phyloP scores from a whole-genome alignment of 2,888 invertebrate genomes.

The Habrosyne pyritoides region DNA sequence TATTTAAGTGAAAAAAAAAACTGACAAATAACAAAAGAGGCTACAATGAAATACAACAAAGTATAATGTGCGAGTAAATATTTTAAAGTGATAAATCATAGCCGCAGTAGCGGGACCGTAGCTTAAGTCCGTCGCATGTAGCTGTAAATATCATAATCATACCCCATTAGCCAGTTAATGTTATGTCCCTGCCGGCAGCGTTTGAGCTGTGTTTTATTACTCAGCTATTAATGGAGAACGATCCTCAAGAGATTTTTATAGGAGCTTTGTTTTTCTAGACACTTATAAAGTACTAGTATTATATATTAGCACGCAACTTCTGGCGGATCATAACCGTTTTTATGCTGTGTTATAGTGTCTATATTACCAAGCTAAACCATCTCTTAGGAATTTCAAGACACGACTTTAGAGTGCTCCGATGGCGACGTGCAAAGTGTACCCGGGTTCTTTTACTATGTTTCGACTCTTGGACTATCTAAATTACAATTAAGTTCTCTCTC shows the following conservation, averaged over 20 bases:
- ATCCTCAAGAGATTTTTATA: slow-evolving; percentile 47
- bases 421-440: no score
- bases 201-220: slow-evolving; percentile 70
- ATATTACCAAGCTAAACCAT: no score
- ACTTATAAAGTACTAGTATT: not conserved
- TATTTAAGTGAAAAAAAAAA: no score
- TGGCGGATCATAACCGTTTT: not conserved
- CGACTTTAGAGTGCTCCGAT: no score
- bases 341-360: no score
- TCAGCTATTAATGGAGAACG: slow-evolving; percentile 69
- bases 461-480: no score
- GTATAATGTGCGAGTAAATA: not conserved
- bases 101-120: slow-evolving; percentile 42
- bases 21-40: not conserved
- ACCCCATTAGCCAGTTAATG: slow-evolving; percentile 76
- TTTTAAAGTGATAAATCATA: slow-evolving; percentile 8
- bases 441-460: no score
- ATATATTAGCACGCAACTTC: not conserved
- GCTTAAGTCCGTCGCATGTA: slow-evolving; percentile 65
- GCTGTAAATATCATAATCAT: slow-evolving; percentile 82
- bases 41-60: not conserved
- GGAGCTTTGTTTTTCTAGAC: slow-evolving; percentile 37
- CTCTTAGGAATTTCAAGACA: no score
- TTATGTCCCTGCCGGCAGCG: slow-evolving; percentile 74
- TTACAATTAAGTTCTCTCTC: no score